Base-by-base conservation (phyloP, 2,113 vertebrate genomes). In the Psittacus erithacus region DNA sequence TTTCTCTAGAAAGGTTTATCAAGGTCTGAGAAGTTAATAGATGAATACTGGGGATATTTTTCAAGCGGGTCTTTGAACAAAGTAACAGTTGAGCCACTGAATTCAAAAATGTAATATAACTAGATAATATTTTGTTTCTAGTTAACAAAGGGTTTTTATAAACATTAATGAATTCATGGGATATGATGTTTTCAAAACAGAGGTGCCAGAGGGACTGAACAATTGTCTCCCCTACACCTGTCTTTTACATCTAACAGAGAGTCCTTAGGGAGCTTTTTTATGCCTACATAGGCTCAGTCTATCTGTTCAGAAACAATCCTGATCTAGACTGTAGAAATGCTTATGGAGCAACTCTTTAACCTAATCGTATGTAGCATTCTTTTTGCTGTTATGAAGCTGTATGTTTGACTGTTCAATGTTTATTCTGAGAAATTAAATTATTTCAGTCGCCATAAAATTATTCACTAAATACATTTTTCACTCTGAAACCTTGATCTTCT, bases 101-200 rank as follows among this genome's bases (percentile, higher is more conserved):
- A 31, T 77, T 84, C 3, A 84, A 77, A 74, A 92, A 73, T 47
- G 24, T 39, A 84, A 69, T 49, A 55, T 60, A 85, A 46, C 23
- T 38, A 77, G 31, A 23, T 57, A 77, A 86, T 81, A 59, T 79
- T 90, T 82, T 7, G 53, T 93, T 94, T 88, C 43, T 55, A 71
- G 31, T 41, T 70, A 50, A 33, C 22, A 33, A 24, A 95, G 9
- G 19, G 1, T 2, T 39, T 71, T 62, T 68, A 7, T 11, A 38
- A 92, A 69, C 24, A 4, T 80, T 28, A 57, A 53, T 52, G 31
- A 92, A 68, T 86, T 94, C 10, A 80, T n/a, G 38, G 9, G 7
- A 74, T 35, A 17, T 74, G 53, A 85, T 46, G 5, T 69, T 90
- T 75, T 95, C 5, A 39, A 46, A 69, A 90, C 46, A 39, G 33